Percentiles rank a stretch among this genome's conserved stretches.
Conservation (phyloP, 92 coral and sea anemone genomes). For the Zoanthus solanderi region DNA sequence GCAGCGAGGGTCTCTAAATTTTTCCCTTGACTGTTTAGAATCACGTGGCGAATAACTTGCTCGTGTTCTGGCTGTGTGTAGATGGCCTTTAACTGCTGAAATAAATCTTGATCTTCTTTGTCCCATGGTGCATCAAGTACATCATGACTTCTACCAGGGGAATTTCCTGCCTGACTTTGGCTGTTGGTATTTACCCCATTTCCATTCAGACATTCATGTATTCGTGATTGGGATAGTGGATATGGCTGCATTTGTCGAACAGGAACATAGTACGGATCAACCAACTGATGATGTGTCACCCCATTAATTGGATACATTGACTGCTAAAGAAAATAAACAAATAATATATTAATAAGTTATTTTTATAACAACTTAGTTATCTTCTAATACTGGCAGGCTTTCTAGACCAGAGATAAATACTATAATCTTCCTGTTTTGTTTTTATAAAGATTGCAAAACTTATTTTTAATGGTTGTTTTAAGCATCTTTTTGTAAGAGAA, state of each 20-base stretch:
- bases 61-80: constrained; percentile 16
- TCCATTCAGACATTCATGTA: constrained; percentile 9
- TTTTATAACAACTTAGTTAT: not conserved
- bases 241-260: constrained; percentile 32
- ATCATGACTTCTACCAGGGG: not conserved
- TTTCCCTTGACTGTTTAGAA: not conserved
- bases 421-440: too few relatives aligned
- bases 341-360: not conserved
- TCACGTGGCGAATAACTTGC: not conserved
- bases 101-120: not conserved
- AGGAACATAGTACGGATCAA: constrained; percentile 34
- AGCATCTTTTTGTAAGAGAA: too few relatives aligned
- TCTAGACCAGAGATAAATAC: not conserved
- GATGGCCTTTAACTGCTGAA: constrained; percentile 17
- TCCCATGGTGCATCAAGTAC: constrained; percentile 43
- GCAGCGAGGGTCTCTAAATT: not conserved
- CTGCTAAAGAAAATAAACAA: constrained; percentile 16
- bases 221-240: not conserved
- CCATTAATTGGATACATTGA: constrained; percentile 12
- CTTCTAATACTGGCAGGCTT: not conserved
- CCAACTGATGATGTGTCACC: constrained; percentile 10
- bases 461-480: too few relatives aligned
- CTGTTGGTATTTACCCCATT: not conserved
- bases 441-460: too few relatives aligned
- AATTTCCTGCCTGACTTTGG: not conserved